These are phyloP conservation scores for western clawed frog (Xenopus tropicalis) DNA, from an alignment of 2,113 vertebrate genomes.

Conservation along the genomic window DNA sequence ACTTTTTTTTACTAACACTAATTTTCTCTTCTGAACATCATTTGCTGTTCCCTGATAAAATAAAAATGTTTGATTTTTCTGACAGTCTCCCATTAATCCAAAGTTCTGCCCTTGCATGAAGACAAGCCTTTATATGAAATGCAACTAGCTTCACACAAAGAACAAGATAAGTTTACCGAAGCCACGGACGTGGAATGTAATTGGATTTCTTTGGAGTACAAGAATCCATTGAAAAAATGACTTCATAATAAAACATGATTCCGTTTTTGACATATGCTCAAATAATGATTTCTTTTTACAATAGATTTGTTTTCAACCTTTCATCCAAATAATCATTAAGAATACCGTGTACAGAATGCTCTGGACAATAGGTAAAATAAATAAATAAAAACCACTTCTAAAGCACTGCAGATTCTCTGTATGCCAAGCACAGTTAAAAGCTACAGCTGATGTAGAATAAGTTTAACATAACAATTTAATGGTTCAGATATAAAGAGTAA, in stretches of 20 bases:
- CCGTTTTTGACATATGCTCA: slow-evolving; percentile 27
- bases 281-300: slow-evolving; percentile 17
- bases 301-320: neutral
- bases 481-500: too few species aligned
- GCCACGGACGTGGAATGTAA: slow-evolving; percentile 20
- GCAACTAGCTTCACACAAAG: slow-evolving; percentile 23
- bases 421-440: slow-evolving; percentile 5
- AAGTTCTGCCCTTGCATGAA: neutral
- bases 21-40: too few species aligned
- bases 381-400: slow-evolving; percentile 1
- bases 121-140: slow-evolving; percentile 14
- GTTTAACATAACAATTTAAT: slow-evolving; percentile 1
- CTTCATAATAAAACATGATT: slow-evolving; percentile 13
- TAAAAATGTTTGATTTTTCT: too few species aligned
- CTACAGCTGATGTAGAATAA: neutral
- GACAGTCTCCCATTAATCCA: neutral
- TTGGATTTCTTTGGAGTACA: slow-evolving; percentile 32
- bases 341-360: neutral
- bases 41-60: too few species aligned
- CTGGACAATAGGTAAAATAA: slow-evolving; percentile 1
- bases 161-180: slow-evolving; percentile 19
- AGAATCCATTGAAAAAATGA: slow-evolving; percentile 18
- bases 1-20: too few species aligned
- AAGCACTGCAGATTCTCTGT: slow-evolving; percentile 11
- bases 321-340: slow-evolving; percentile 15